A percentile compares a stretch with the other conserved stretches of the same genome.
These are phyloP conservation scores for Pristionchus pacificus DNA, from an alignment of 1,140 invertebrate species.

Conservation along the genomic window DNA sequence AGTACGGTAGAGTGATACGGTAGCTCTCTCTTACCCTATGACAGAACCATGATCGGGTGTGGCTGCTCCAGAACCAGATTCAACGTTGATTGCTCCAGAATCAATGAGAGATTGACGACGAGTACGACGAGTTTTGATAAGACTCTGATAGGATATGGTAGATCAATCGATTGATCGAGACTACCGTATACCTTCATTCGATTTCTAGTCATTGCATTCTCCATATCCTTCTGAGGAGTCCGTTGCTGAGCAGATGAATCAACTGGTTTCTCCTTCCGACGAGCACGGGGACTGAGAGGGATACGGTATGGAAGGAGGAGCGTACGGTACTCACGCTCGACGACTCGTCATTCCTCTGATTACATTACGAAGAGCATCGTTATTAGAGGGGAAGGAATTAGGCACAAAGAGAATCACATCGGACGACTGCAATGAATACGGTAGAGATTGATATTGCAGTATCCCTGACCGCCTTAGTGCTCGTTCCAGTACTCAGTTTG, in stretches of 20 bases:
- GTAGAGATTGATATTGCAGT: background rate
- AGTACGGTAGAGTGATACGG: background rate
- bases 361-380: background rate
- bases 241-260: background rate
- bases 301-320: background rate
- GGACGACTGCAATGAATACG: background rate
- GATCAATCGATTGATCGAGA: no score
- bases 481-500: background rate
- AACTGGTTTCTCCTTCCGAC: background rate
- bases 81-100: no score
- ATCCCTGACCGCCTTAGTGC: background rate
- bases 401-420: background rate
- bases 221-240: background rate
- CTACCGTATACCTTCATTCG: background rate
- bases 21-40: background rate
- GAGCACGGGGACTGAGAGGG: background rate
- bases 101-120: no score
- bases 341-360: background rate
- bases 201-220: background rate
- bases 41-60: background rate
- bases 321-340: background rate
- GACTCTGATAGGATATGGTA: background rate
- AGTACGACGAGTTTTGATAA: background rate
- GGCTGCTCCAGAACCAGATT: no score
- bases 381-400: background rate